These are phyloP conservation scores for Hesperia comma DNA, from an alignment of 2,888 invertebrate species.

Conservation along the genomic window DNA sequence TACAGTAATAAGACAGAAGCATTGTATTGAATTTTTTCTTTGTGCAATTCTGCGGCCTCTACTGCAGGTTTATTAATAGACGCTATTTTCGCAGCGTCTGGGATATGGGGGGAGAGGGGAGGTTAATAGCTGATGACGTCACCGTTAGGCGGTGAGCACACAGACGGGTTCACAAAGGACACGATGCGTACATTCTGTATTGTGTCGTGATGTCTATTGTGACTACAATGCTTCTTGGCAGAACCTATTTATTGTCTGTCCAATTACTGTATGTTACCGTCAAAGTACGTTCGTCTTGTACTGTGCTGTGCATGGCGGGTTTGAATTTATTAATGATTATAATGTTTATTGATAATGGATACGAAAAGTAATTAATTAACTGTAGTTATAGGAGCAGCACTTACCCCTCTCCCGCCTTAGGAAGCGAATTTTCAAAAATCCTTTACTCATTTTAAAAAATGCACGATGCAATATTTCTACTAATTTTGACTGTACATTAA, in stretches of 20 bases:
- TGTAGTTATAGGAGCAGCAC: too few relatives aligned
- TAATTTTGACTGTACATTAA: too few relatives aligned
- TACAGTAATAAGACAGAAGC: too few relatives aligned
- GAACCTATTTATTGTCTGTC: constrained; percentile 8
- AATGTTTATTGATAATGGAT: too few relatives aligned
- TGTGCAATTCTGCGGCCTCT: not conserved
- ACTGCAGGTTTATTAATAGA: not conserved
- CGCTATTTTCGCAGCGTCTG: constrained; percentile 13
- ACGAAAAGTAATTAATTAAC: too few relatives aligned
- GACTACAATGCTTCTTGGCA: constrained; percentile 4
- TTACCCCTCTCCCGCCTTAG: too few relatives aligned
- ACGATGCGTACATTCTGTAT: not conserved
- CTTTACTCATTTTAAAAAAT: too few relatives aligned
- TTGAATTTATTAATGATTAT: too few relatives aligned
- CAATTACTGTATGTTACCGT: constrained; percentile 4
- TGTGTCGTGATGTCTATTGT: not conserved
- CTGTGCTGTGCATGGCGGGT: too few relatives aligned
- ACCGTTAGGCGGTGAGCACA: not conserved
- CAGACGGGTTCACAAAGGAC: constrained; percentile 6
- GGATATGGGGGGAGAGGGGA: not conserved
- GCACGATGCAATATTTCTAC: too few relatives aligned
- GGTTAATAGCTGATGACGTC: constrained; percentile 20
- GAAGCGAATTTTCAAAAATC: too few relatives aligned
- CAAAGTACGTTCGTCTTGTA: not conserved
- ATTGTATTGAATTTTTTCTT: not conserved